phyloP scores from a whole-genome alignment of 2,888 invertebrate genomes.

The Pterobdella sp. region DNA sequence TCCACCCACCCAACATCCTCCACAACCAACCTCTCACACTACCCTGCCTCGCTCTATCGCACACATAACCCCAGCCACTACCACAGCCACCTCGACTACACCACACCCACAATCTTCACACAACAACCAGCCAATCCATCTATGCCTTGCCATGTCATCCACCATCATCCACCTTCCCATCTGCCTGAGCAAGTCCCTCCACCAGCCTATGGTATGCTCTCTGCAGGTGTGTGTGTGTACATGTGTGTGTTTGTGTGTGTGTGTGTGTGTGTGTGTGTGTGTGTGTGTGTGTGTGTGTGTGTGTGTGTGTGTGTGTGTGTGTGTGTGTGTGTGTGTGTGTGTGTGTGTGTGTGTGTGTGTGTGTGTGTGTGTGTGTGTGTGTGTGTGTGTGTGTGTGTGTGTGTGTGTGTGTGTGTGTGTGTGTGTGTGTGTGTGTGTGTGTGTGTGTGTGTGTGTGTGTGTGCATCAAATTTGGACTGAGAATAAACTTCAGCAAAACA shows the following conservation, averaged over 20 bases:
- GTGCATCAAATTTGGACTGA: too few relatives aligned
- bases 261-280: background rate
- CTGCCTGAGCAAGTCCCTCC: background rate
- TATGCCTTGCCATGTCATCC: background rate
- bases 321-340: background rate
- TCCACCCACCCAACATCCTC: slow-evolving; percentile 9
- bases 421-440: slow-evolving; percentile 22
- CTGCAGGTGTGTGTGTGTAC: background rate
- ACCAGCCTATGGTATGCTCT: background rate
- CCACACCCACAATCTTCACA: background rate
- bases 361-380: slow-evolving; percentile 22
- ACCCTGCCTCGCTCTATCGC: background rate
- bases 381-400: slow-evolving; percentile 21
- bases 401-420: slow-evolving; percentile 22
- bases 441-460: slow-evolving; percentile 21
- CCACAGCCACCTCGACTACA: slow-evolving; percentile 1
- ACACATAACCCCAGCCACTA: slow-evolving; percentile 12
- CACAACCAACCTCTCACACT: background rate
- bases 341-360: slow-evolving; percentile 22
- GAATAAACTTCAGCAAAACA: too few relatives aligned
- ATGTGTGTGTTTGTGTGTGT: background rate
- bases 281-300: background rate
- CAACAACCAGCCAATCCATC: background rate
- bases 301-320: background rate
- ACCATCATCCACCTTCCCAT: background rate